Percentiles rank a stretch among this genome's conserved stretches.
Conservation (phyloP, 2,888 invertebrate species). For the Dryococelus australis region DNA sequence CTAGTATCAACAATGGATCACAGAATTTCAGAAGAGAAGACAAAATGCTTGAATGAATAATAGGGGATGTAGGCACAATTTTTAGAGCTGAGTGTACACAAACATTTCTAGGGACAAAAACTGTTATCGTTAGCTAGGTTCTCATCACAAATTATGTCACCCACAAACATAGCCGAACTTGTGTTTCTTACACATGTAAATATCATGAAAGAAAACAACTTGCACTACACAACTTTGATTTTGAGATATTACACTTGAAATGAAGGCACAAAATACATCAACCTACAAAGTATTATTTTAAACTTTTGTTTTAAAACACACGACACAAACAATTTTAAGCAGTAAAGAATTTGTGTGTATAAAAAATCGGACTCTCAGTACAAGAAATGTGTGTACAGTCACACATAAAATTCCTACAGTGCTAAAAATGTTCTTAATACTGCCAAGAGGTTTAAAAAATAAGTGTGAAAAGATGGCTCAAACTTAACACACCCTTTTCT, state of each 20-base stretch:
- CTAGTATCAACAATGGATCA: no score
- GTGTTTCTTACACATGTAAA: no score
- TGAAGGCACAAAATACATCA: neutral
- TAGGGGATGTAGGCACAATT: no score
- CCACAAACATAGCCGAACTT: no score
- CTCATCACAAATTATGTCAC: no score
- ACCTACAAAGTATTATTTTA: neutral
- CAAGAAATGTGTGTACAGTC: neutral
- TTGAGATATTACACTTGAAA: neutral
- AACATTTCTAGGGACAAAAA: no score
- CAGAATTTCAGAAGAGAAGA: no score
- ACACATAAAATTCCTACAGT: neutral
- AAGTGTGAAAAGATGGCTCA: constrained; percentile 13
- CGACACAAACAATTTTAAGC: neutral
- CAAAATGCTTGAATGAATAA: no score
- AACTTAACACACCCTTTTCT: constrained; percentile 27
- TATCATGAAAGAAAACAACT: neutral
- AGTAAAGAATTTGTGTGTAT: neutral
- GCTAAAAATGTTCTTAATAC: neutral
- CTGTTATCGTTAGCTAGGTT: no score
- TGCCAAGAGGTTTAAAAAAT: neutral
- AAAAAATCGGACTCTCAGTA: neutral
- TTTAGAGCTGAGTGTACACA: no score
- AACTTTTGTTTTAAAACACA: neutral
- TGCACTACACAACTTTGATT: neutral